phyloP scores from a whole-genome alignment of 2,888 invertebrate species.

The Tenthredo livida region DNA sequence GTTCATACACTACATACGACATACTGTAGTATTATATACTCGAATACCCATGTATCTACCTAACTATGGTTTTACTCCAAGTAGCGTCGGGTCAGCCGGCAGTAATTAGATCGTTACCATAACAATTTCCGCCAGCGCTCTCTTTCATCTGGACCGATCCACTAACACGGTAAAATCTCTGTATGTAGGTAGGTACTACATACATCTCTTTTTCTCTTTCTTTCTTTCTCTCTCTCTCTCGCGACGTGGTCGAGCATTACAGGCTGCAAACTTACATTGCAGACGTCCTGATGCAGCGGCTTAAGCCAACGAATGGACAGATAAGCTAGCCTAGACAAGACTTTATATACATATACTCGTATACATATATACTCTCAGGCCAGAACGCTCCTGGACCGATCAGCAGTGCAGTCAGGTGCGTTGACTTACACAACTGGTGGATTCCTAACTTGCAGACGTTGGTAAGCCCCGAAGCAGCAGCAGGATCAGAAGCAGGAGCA shows the following conservation, averaged over 20 bases:
- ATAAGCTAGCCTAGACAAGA: constrained; percentile 36
- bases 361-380: background rate
- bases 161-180: background rate
- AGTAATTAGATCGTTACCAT: constrained; percentile 69
- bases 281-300: background rate
- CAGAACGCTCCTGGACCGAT: constrained; percentile 58
- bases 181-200: background rate
- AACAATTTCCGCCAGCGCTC: constrained; percentile 71
- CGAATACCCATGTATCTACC: background rate
- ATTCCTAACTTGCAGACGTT: constrained; percentile 63
- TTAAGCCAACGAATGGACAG: background rate
- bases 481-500: constrained; percentile 20
- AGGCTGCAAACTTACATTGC: background rate
- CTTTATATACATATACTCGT: constrained; percentile 31
- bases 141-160: constrained; percentile 64
- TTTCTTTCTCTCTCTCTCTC: background rate
- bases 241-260: background rate
- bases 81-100: constrained; percentile 36
- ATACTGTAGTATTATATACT: background rate
- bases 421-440: constrained; percentile 74
- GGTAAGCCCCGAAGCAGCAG: constrained; percentile 42
- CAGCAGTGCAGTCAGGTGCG: constrained; percentile 75
- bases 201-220: background rate
- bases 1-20: constrained; percentile 2
- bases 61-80: background rate